Evolutionary conservation across 2,888 invertebrate genomes (phyloP).

Genomic region (Nomada flava): DNA sequence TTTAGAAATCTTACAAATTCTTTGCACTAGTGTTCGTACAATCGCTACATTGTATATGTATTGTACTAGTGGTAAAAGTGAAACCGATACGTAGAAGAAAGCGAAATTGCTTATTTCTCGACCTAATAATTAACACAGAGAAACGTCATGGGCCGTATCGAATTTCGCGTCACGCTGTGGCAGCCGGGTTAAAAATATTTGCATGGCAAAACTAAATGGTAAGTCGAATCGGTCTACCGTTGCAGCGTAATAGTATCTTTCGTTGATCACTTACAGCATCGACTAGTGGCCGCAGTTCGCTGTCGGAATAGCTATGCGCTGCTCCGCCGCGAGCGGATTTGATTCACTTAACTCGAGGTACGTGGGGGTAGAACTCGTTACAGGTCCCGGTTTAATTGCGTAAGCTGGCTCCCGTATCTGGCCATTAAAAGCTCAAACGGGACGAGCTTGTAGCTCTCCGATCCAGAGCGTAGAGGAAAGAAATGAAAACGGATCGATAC

Average conservation of each 20-base stretch:
- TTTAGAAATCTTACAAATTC: too few relatives aligned
- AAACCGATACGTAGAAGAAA: too few relatives aligned
- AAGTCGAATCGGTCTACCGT: constrained; percentile 52
- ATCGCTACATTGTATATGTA: too few relatives aligned
- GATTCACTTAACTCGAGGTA: constrained; percentile 68
- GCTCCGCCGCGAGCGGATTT: constrained; percentile 58
- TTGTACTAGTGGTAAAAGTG: too few relatives aligned
- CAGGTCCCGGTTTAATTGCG: constrained; percentile 69
- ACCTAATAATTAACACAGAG: background rate
- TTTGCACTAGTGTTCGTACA: too few relatives aligned
- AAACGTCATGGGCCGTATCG: background rate
- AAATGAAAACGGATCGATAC: constrained; percentile 63
- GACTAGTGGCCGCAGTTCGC: constrained; percentile 35
- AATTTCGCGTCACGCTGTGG: background rate
- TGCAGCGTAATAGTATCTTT: constrained; percentile 61
- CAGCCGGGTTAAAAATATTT: constrained; percentile 24
- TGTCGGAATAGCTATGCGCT: constrained; percentile 27
- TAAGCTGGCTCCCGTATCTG: constrained; percentile 61
- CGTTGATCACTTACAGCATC: constrained; percentile 57
- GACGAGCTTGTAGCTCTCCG: constrained; percentile 38
- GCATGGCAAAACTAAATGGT: constrained; percentile 27
- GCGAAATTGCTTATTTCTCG: too few relatives aligned
- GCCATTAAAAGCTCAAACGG: constrained; percentile 69
- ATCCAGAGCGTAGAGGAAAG: constrained; percentile 36
- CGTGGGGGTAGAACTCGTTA: constrained; percentile 63